phyloP scores from a whole-genome alignment of 1,140 invertebrate species.

The Eumeta japonica region DNA sequence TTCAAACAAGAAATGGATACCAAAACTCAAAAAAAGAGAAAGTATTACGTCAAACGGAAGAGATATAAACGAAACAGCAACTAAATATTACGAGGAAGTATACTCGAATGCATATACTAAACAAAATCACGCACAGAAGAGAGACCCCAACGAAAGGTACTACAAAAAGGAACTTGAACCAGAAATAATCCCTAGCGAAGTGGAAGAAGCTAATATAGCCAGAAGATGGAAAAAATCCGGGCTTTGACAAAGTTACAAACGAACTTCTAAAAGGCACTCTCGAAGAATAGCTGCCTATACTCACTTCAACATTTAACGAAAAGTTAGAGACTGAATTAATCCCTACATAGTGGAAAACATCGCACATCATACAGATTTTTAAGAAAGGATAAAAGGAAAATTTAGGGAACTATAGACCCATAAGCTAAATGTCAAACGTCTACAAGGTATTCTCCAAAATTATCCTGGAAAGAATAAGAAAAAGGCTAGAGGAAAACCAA shows the following conservation, averaged over 20 bases:
- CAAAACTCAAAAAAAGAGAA: slow-evolving; percentile 10
- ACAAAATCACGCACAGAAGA: too few relatives aligned
- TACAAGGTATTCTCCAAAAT: too few relatives aligned
- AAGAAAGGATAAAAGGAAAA: slow-evolving; percentile 4
- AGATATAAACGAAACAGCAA: too few relatives aligned
- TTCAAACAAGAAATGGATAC: slow-evolving; percentile 16
- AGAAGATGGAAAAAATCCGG: slow-evolving; percentile 11
- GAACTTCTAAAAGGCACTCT: slow-evolving; percentile 5
- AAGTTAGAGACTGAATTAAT: background rate
- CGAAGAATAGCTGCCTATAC: background rate
- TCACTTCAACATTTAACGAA: background rate
- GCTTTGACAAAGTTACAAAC: slow-evolving; percentile 12
- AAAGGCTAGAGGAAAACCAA: too few relatives aligned
- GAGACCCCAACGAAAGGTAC: too few relatives aligned
- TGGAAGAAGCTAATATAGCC: slow-evolving; percentile 1
- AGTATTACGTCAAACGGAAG: background rate
- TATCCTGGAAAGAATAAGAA: slow-evolving; percentile 1
- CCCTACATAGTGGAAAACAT: background rate
- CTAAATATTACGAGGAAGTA: too few relatives aligned
- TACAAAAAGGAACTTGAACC: too few relatives aligned
- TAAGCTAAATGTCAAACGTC: too few relatives aligned
- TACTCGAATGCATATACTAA: too few relatives aligned
- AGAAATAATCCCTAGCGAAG: background rate
- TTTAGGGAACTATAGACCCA: too few relatives aligned
- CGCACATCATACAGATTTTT: too few relatives aligned